Evolutionary conservation across 1,140 invertebrate species (phyloP).

Genomic region (Platyura marginata): DNA sequence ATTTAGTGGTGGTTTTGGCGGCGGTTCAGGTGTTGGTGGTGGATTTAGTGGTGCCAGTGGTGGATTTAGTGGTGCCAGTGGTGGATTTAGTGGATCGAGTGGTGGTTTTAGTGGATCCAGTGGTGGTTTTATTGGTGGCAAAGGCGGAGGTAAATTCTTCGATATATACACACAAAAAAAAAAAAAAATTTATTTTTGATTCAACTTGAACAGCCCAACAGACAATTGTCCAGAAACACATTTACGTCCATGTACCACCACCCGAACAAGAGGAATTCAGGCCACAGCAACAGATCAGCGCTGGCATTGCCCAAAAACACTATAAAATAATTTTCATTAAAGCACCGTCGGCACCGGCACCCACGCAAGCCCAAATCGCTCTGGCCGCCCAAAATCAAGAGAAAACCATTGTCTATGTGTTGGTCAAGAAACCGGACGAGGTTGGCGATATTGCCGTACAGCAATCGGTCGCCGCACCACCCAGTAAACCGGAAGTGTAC

Average conservation of each 20-base stretch:
- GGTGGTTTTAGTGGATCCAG: slow-evolving; percentile 3
- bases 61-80: neutral
- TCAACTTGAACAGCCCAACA: neutral
- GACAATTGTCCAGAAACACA: slow-evolving; percentile 9
- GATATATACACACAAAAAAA: no score
- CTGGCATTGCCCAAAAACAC: slow-evolving; percentile 37
- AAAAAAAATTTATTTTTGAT: no score
- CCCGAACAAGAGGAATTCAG: slow-evolving; percentile 23
- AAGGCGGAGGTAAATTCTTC: no score
- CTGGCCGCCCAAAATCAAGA: slow-evolving; percentile 39
- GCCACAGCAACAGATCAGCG: slow-evolving; percentile 5
- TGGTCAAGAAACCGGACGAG: slow-evolving; percentile 56
- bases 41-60: neutral
- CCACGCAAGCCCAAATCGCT: slow-evolving; percentile 35
- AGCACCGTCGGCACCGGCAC: slow-evolving; percentile 47
- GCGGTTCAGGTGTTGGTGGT: neutral
- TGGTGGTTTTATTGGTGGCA: no score
- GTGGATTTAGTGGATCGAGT: slow-evolving; percentile 6
- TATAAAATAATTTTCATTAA: slow-evolving; percentile 75
- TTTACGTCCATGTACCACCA: slow-evolving; percentile 38
- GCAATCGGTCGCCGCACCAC: slow-evolving; percentile 33
- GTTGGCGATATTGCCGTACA: slow-evolving; percentile 56
- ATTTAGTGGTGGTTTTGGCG: neutral
- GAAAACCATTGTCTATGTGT: slow-evolving; percentile 64
- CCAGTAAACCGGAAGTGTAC: slow-evolving; percentile 35